Evolutionary conservation across 2,888 invertebrate species (phyloP).

Genomic region (Bombylius discolor): DNA sequence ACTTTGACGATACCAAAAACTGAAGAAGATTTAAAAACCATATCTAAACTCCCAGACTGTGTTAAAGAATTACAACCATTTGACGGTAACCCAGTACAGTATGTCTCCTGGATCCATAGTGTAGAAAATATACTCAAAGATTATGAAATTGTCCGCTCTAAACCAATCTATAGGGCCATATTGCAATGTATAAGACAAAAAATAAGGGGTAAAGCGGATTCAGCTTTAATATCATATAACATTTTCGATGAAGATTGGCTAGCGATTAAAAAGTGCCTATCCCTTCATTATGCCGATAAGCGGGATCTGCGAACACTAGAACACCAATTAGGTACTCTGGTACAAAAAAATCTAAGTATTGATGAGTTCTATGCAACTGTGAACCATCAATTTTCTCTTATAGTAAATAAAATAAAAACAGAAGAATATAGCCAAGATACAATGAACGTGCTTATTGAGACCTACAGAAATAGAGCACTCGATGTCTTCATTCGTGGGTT

Average conservation of each 20-base stretch:
- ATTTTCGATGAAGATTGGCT: neutral
- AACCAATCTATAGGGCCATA: neutral
- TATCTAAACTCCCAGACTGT: neutral
- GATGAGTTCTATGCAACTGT: slow-evolving; percentile 4
- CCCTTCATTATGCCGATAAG: neutral
- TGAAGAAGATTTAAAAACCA: neutral
- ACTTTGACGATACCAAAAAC: neutral
- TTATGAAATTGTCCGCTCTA: neutral
- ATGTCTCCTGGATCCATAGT: neutral
- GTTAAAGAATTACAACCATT: neutral
- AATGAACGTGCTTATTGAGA: neutral
- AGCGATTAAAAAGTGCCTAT: neutral
- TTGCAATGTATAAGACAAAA: neutral
- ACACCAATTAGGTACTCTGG: neutral
- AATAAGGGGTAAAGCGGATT: neutral
- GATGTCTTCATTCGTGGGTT: slow-evolving; percentile 9
- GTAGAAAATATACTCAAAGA: neutral
- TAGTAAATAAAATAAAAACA: slow-evolving; percentile 6
- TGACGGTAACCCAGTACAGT: neutral
- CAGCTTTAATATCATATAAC: neutral
- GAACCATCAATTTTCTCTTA: slow-evolving; percentile 1
- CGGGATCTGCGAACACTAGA: neutral
- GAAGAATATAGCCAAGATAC: slow-evolving; percentile 1
- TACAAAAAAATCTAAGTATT: neutral
- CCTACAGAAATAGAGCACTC: slow-evolving; percentile 3